Conservation (phyloP, 2,113 vertebrate genomes). For the Sinocyclocheilus grahami region DNA sequence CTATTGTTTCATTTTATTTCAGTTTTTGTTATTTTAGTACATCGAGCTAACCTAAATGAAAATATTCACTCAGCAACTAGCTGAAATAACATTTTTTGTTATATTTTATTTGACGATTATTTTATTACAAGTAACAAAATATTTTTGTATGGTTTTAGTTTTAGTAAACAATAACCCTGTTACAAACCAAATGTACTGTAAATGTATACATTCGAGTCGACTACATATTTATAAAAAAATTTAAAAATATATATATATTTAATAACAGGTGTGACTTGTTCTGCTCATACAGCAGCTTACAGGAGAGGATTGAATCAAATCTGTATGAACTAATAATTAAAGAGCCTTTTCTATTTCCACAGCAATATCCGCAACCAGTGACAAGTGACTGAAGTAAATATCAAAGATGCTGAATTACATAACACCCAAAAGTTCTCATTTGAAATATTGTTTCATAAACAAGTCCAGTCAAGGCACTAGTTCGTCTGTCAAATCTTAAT, state of each 20-base stretch:
- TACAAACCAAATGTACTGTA: neutral
- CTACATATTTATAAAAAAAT: neutral
- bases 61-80: neutral
- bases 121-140: neutral
- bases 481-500: neutral
- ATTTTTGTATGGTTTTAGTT: neutral
- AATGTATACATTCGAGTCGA: neutral
- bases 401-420: neutral
- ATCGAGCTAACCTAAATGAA: neutral
- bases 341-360: neutral
- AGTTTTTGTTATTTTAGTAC: neutral
- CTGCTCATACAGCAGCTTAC: neutral
- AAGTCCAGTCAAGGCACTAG: neutral
- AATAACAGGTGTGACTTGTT: neutral
- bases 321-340: neutral
- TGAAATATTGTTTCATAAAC: neutral
- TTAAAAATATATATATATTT: neutral
- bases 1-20: neutral
- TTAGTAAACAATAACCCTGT: neutral
- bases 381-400: constrained; percentile 9
- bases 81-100: neutral
- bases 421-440: neutral
- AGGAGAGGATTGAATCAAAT: neutral
- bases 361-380: neutral
- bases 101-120: neutral